phyloP scores from a whole-genome alignment of 1,140 invertebrate species.

The Antheraea mylitta region DNA sequence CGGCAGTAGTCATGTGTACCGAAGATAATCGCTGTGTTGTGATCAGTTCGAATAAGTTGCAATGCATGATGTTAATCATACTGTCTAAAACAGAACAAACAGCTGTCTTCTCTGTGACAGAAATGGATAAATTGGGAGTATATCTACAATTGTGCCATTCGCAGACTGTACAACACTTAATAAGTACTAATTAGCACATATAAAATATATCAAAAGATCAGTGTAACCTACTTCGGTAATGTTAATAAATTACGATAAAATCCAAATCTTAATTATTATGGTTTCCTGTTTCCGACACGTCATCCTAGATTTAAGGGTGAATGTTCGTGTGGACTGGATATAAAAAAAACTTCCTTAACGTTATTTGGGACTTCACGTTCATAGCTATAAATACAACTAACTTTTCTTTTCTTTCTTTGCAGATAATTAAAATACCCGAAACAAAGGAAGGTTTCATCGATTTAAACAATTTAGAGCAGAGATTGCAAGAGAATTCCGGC shows the following conservation, averaged over 20 bases:
- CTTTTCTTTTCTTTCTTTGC: conserved; percentile 36
- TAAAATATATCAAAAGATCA: background rate
- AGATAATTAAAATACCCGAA: conserved; percentile 89
- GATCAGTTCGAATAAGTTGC: too few relatives aligned
- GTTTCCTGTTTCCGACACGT: background rate
- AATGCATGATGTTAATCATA: too few relatives aligned
- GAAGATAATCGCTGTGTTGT: too few relatives aligned
- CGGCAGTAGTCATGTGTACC: too few relatives aligned
- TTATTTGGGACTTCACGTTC: background rate
- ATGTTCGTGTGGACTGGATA: background rate
- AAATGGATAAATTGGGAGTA: too few relatives aligned
- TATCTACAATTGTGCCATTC: too few relatives aligned
- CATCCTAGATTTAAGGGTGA: background rate
- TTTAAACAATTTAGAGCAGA: conserved; percentile 86
- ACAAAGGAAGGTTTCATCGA: conserved; percentile 89
- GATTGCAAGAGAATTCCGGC: conserved; percentile 82
- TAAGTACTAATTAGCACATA: too few relatives aligned
- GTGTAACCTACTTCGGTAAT: background rate
- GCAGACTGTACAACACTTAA: too few relatives aligned
- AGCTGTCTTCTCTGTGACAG: too few relatives aligned
- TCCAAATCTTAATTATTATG: background rate
- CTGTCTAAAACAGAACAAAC: too few relatives aligned
- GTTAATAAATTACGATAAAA: background rate
- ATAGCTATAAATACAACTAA: too few relatives aligned
- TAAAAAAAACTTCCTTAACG: background rate